phyloP scores from a whole-genome alignment of 2,113 vertebrate species.

The Argyrosomus japonicus region DNA sequence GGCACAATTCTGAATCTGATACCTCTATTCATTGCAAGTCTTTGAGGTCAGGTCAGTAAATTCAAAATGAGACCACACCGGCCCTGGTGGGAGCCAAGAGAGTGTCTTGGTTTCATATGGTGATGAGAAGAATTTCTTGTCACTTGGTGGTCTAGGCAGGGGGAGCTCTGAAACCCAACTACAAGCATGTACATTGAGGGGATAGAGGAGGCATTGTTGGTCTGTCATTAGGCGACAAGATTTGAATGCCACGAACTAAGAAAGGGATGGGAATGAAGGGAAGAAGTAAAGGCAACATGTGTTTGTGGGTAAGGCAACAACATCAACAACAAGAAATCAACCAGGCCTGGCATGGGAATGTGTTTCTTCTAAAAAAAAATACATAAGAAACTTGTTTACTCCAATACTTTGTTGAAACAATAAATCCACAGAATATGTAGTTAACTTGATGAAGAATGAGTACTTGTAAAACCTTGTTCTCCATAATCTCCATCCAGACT shows the following conservation, averaged over 20 bases:
- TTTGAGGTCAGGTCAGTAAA: conserved; percentile 51
- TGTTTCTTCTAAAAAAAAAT: background rate
- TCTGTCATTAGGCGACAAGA: conserved; percentile 17
- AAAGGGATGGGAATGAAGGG: conserved; percentile 25
- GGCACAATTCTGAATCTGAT: conserved; percentile 35
- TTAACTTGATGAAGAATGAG: conserved; percentile 23
- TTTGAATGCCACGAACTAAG: conserved; percentile 23
- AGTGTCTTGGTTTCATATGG: conserved; percentile 49
- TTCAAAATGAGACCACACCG: conserved; percentile 39
- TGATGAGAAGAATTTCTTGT: conserved; percentile 44
- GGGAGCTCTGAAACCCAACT: conserved; percentile 41
- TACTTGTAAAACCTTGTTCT: conserved; percentile 33
- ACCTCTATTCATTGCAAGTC: conserved; percentile 30
- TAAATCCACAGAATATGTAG: conserved; percentile 4
- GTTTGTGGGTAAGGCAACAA: conserved; percentile 24
- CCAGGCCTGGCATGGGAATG: conserved; percentile 19
- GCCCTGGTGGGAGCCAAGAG: conserved; percentile 20
- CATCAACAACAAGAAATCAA: conserved; percentile 13
- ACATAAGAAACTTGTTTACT: conserved; percentile 30
- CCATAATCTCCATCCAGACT: conserved; percentile 21
- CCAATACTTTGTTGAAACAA: background rate
- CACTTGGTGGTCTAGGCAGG: conserved; percentile 44
- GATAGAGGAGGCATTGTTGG: conserved; percentile 54
- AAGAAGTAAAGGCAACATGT: conserved; percentile 35
- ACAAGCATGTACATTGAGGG: conserved; percentile 8